phyloP scores from a whole-genome alignment of 2,113 vertebrate species.

The Actenoides hombroni region DNA sequence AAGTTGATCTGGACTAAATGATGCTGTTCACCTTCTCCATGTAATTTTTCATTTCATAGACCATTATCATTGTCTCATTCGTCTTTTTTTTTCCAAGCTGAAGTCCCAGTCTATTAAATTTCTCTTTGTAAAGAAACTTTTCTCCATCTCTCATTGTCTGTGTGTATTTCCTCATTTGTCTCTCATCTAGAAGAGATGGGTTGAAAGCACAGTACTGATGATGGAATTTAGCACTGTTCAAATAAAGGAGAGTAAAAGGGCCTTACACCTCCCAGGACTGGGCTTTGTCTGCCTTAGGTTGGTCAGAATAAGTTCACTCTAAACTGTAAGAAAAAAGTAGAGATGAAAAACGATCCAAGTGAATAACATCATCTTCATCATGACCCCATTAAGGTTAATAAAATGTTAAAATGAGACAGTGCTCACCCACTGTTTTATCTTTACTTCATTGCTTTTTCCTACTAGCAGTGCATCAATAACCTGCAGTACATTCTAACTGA shows the following conservation, averaged over 20 bases:
- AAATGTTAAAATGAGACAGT: constrained; percentile 59
- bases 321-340: neutral
- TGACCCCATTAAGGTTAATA: constrained; percentile 47
- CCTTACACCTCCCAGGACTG: neutral
- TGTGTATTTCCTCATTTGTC: neutral
- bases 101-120: neutral
- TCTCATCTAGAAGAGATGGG: neutral
- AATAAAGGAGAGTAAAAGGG: neutral
- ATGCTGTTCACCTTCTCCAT: neutral
- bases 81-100: neutral
- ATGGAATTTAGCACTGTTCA: neutral
- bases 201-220: rapidly evolving
- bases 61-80: neutral
- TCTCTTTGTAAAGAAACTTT: neutral
- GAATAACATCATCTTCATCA: constrained; percentile 34
- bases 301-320: neutral
- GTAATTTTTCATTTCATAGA: neutral
- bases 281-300: neutral
- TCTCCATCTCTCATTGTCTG: neutral
- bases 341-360: neutral
- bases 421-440: constrained; percentile 43
- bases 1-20: neutral
- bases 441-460: constrained; percentile 48
- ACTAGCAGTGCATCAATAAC: constrained; percentile 62
- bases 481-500: constrained; percentile 64